Conservation (phyloP, 2,888 invertebrate genomes). For the Ornithoptera alexandrae region DNA sequence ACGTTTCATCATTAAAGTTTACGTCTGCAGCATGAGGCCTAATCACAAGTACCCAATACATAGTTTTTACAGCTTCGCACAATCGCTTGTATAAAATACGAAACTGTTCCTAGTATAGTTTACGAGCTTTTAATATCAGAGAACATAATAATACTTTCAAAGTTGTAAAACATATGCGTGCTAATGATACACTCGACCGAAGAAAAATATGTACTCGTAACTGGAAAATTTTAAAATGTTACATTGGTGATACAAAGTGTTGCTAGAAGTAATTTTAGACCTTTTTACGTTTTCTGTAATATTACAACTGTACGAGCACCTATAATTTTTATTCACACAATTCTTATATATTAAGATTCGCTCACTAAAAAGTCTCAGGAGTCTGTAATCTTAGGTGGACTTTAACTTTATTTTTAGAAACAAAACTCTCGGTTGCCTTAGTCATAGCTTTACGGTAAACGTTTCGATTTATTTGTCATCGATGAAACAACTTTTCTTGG, state of each 20-base stretch:
- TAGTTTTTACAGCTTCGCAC: constrained; percentile 30
- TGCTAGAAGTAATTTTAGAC: not conserved
- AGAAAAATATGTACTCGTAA: not conserved
- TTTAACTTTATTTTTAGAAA: not conserved
- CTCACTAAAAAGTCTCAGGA: not conserved
- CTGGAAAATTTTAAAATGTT: not conserved
- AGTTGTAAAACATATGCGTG: constrained; percentile 16
- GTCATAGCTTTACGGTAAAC: not conserved
- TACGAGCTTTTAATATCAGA: constrained; percentile 15
- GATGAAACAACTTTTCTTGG: not conserved
- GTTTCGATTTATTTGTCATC: not conserved
- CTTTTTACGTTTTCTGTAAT: not conserved
- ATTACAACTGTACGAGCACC: not conserved
- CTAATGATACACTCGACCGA: constrained; percentile 9
- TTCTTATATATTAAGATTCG: not conserved
- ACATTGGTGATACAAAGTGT: not conserved
- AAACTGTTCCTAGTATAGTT: constrained; percentile 23
- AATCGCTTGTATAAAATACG: constrained; percentile 30
- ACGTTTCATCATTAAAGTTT: constrained; percentile 30
- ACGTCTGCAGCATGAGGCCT: constrained; percentile 28
- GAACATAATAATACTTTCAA: constrained; percentile 14
- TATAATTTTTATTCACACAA: not conserved
- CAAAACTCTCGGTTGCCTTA: not conserved
- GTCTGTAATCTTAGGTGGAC: not conserved
- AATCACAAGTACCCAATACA: constrained; percentile 30